These are phyloP conservation scores for Haliclona indistincta DNA, from an alignment of 37 sponge, comb jelly and placozoan species.

Conservation along the genomic window DNA sequence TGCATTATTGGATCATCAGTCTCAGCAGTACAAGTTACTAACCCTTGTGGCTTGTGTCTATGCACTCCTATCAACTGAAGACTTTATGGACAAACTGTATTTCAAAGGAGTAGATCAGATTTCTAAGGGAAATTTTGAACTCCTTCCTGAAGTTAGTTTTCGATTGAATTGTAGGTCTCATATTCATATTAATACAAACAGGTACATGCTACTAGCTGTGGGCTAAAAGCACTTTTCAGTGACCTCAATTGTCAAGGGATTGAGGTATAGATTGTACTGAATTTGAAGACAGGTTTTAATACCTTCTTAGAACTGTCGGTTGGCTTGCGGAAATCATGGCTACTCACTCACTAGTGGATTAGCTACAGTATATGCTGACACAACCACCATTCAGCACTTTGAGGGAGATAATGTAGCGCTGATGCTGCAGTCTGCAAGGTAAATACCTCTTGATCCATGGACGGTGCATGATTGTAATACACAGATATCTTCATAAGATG, in stretches of 20 bases:
- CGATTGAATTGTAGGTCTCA: too few relatives aligned
- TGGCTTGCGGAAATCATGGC: constrained; percentile 63
- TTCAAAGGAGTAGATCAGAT: constrained; percentile 16
- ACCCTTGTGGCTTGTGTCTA: constrained; percentile 81
- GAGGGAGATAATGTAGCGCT: constrained; percentile 60
- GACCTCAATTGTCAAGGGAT: constrained; percentile 45
- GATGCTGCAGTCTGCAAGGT: constrained; percentile 55
- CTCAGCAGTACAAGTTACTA: constrained; percentile 88
- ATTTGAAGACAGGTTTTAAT: not conserved
- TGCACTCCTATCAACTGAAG: constrained; percentile 42
- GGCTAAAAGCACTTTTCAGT: constrained; percentile 48
- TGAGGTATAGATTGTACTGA: constrained; percentile 13
- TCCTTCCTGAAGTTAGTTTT: constrained; percentile 62
- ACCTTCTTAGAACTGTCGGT: constrained; percentile 33
- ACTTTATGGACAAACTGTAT: constrained; percentile 47
- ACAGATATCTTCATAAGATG: constrained; percentile 71
- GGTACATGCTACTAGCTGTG: constrained; percentile 92
- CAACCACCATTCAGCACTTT: constrained; percentile 11
- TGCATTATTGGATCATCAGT: constrained; percentile 85
- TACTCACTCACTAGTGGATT: constrained; percentile 84
- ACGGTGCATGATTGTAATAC: not conserved
- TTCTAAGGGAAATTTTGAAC: constrained; percentile 32
- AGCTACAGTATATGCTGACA: constrained; percentile 65
- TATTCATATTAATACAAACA: too few relatives aligned
- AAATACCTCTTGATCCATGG: not conserved